phyloP scores from a whole-genome alignment of 2,888 invertebrate genomes.

The Torymus aiolomorphi region DNA sequence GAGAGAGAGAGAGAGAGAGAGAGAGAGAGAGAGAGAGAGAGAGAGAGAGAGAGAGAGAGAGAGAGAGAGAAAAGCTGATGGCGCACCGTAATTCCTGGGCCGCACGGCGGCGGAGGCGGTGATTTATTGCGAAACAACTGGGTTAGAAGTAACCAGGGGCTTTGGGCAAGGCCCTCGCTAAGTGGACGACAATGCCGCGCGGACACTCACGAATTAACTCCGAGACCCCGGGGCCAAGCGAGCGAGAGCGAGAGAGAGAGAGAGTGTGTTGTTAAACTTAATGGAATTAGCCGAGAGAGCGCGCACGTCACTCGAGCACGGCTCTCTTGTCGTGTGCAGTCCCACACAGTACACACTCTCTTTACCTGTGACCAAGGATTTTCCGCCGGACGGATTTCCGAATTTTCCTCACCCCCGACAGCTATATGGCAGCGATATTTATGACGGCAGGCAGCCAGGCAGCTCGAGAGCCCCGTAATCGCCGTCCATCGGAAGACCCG shows the following conservation, averaged over 20 bases:
- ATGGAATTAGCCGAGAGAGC: slow-evolving; percentile 45
- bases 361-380: slow-evolving; percentile 29
- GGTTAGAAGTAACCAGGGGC: slow-evolving; percentile 61
- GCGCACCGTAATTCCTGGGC: slow-evolving; percentile 17
- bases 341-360: too few species aligned
- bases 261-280: slow-evolving; percentile 5
- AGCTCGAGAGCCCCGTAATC: too few species aligned
- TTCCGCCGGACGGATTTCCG: too few species aligned
- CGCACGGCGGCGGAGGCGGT: slow-evolving; percentile 50
- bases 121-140: slow-evolving; percentile 71
- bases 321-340: too few species aligned
- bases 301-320: too few species aligned
- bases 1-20: slow-evolving; percentile 46
- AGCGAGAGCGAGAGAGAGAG: too few species aligned
- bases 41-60: slow-evolving; percentile 51
- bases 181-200: slow-evolving; percentile 62
- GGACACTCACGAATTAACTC: slow-evolving; percentile 66
- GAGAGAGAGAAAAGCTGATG: slow-evolving; percentile 52
- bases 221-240: not conserved
- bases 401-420: too few species aligned
- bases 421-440: too few species aligned
- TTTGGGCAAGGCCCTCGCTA: slow-evolving; percentile 60
- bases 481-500: too few species aligned
- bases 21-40: slow-evolving; percentile 15
- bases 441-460: too few species aligned